Evolutionary conservation across 2,113 vertebrate genomes (phyloP), one percentile per base, ranked within the genome.

Genomic region (Ascaphus truei): DNA sequence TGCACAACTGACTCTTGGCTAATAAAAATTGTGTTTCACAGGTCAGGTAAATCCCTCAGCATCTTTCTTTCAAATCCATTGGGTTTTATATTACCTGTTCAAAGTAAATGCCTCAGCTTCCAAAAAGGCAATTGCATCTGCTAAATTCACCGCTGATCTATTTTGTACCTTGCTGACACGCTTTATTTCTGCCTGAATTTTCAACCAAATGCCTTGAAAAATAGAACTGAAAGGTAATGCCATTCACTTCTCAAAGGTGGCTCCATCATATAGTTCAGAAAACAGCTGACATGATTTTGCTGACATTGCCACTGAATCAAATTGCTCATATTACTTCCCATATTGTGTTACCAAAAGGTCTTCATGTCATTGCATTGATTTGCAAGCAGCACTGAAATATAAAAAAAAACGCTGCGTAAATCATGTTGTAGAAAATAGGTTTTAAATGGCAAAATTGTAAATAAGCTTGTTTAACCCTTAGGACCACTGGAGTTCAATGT

Each of bases 61-160:
- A 41, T 58, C 53, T 52, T 16, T 51, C 57, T 52, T 61, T 71
- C 66, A 71, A 30, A 61, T 61, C 67, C 67, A 61, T 60, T 71
- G 67, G 67, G 67, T 57, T 71, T 71, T 52, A 71, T 61, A 71
- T 71, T 71, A 61, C 67, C 56, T 71, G 30, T 61, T 71, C 57
- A 61, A 71, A 71, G 67, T 61, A 61, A 71, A 71, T 71, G 67
- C 52, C 26, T 45, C 33, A 71, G 67, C 45, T 57, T 71, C 57
- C 67, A 61, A 68, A 71, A 71, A 71, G 67, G 33, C 67, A 71
- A 71, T 71, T 71, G 67, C 56, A 71, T 61, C 67, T 71, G 66
- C 57, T 68, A 68, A 59, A 68, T 60, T 68, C 55, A 48, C 55
- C 30, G 67, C 67, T 71, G 67, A 71, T 71, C 67, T 61, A 61